phyloP scores from a whole-genome alignment of 2,113 vertebrate species.

The Notiomystis cincta region DNA sequence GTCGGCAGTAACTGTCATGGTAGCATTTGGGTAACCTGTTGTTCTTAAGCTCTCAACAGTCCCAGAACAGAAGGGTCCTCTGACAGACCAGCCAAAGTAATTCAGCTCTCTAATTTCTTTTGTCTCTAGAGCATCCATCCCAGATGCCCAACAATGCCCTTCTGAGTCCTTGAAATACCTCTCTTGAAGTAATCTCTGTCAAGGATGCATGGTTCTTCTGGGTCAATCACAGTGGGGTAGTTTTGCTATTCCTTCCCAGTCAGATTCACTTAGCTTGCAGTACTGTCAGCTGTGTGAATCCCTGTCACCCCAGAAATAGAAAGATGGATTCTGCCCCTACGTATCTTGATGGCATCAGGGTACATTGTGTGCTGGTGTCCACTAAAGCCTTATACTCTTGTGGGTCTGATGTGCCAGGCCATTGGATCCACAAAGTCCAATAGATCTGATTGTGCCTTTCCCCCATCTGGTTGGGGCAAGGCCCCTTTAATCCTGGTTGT shows the following conservation, averaged over 20 bases:
- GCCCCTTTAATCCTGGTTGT: not conserved
- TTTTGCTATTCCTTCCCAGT: not conserved
- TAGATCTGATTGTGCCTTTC: not conserved
- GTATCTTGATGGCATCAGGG: not conserved
- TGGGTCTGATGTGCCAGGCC: not conserved
- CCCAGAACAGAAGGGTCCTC: not conserved
- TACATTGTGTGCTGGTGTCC: not conserved
- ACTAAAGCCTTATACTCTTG: not conserved
- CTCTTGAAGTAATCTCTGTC: not conserved
- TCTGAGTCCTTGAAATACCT: not conserved
- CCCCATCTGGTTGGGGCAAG: not conserved
- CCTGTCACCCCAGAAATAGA: not conserved
- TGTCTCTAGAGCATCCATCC: not conserved
- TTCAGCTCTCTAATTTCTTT: not conserved
- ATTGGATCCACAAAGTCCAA: not conserved
- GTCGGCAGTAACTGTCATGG: rapidly evolving
- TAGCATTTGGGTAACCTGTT: not conserved
- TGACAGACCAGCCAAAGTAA: not conserved
- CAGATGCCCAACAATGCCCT: not conserved
- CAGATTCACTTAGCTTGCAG: not conserved
- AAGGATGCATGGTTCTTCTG: not conserved
- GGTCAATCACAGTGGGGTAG: not conserved
- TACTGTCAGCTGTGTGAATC: not conserved
- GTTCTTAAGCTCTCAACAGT: not conserved
- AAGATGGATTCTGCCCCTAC: not conserved